phyloP scores from a whole-genome alignment of 2,797 vertebrate genomes.

The Malurus leucopterus region DNA sequence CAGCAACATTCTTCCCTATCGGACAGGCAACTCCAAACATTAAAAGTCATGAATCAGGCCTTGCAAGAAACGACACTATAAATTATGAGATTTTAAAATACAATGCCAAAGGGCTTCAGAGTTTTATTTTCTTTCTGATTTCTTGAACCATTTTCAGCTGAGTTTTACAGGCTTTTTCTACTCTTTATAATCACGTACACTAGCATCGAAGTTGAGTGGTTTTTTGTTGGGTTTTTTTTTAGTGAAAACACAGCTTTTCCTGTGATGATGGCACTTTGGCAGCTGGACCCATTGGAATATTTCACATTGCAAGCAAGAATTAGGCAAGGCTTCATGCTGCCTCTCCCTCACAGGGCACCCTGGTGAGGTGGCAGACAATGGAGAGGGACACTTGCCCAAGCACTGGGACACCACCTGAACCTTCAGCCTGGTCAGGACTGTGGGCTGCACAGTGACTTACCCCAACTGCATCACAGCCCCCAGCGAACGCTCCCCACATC shows the following conservation, averaged over 20 bases:
- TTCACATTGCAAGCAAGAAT: not conserved
- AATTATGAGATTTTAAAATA: not conserved
- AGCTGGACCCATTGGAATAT: not conserved
- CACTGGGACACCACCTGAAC: not conserved
- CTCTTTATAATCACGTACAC: not conserved
- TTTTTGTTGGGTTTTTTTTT: not conserved
- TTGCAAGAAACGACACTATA: not conserved
- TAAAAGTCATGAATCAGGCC: not conserved
- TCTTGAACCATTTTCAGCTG: not conserved
- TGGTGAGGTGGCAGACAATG: not conserved
- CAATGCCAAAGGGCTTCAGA: not conserved
- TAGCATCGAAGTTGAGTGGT: not conserved
- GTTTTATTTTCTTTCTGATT: conserved; percentile 3
- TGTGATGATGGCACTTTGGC: not conserved
- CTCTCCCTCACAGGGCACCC: not conserved
- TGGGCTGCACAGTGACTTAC: not conserved
- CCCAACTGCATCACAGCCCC: not conserved
- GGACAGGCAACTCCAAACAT: not conserved
- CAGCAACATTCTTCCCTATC: conserved; percentile 6
- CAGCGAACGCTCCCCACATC: not conserved
- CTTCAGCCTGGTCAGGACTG: not conserved
- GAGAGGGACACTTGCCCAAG: not conserved
- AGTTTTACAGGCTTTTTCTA: not conserved
- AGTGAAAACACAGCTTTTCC: not conserved
- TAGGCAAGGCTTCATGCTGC: not conserved